Conservation (phyloP, 2,113 vertebrate genomes). For the Petrocephalus microphthalmus region DNA sequence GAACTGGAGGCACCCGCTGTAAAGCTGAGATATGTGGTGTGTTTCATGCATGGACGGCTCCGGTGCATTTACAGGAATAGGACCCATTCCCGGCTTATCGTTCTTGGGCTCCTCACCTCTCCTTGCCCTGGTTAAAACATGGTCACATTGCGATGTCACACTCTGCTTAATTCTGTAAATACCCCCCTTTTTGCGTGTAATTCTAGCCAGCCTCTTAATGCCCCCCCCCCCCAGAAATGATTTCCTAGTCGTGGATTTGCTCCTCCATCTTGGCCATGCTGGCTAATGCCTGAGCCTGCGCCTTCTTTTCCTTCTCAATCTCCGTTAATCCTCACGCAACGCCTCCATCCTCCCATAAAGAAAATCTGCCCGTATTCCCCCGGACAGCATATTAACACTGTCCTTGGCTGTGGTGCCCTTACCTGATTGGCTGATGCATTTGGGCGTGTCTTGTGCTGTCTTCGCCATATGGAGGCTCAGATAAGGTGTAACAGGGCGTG, state of each 20-base stretch:
- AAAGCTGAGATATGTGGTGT: slow-evolving; percentile 59
- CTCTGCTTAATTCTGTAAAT: slow-evolving; percentile 53
- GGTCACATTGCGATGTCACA: slow-evolving; percentile 49
- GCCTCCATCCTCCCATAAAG: slow-evolving; percentile 1
- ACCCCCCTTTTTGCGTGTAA: slow-evolving; percentile 44
- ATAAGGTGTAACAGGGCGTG: slow-evolving; percentile 2
- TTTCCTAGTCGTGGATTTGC: slow-evolving; percentile 28
- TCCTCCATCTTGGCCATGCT: not conserved
- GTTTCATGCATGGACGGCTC: slow-evolving; percentile 62
- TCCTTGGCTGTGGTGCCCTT: not conserved
- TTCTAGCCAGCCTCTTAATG: slow-evolving; percentile 49
- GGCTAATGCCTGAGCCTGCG: slow-evolving; percentile 30
- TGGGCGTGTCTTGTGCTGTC: not conserved
- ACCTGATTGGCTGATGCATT: not conserved
- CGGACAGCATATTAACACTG: slow-evolving; percentile 15
- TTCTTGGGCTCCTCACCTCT: slow-evolving; percentile 38
- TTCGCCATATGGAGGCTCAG: slow-evolving; percentile 19
- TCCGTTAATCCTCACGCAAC: slow-evolving; percentile 33
- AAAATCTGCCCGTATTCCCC: slow-evolving; percentile 14
- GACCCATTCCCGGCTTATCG: slow-evolving; percentile 66
- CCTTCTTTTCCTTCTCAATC: slow-evolving; percentile 30
- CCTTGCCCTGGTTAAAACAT: slow-evolving; percentile 52
- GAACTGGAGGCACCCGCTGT: slow-evolving; percentile 41
- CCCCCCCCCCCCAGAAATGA: slow-evolving; percentile 39
- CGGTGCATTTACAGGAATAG: slow-evolving; percentile 69